A percentile compares a stretch with the other conserved stretches of the same genome.
Conservation (phyloP, 1,140 invertebrate species). For the Zelostemma sp. region DNA sequence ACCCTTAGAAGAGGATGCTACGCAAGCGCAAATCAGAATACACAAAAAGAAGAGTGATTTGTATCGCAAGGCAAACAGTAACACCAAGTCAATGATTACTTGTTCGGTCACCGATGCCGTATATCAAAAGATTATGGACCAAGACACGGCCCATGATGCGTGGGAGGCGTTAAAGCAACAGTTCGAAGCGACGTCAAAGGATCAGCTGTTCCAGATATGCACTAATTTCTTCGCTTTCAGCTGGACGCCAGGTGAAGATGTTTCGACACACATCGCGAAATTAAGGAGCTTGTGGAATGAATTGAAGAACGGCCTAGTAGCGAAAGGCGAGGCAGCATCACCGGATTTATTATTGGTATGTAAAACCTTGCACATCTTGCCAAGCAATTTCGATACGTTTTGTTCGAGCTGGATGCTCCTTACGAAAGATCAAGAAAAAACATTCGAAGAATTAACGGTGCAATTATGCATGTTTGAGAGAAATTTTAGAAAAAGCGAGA, state of each 20-base stretch:
- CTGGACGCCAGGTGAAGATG: constrained; percentile 50
- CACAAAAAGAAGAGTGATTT: constrained; percentile 38
- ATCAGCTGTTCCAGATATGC: constrained; percentile 54
- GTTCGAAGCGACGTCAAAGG: constrained; percentile 47
- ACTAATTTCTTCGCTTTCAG: constrained; percentile 53
- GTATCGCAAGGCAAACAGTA: constrained; percentile 45
- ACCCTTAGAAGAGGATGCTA: constrained; percentile 20
- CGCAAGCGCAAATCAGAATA: constrained; percentile 18
- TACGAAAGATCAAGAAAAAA: constrained; percentile 39
- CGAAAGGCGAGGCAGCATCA: constrained; percentile 27
- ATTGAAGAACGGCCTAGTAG: constrained; percentile 48
- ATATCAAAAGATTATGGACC: constrained; percentile 53
- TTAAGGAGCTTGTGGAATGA: constrained; percentile 53
- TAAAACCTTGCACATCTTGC: constrained; percentile 47
- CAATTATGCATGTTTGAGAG: constrained; percentile 43
- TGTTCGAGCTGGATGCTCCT: constrained; percentile 50
- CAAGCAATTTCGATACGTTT: constrained; percentile 42
- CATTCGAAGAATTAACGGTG: constrained; percentile 42
- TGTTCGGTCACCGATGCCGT: constrained; percentile 44
- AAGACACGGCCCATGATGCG: constrained; percentile 47
- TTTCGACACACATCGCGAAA: constrained; percentile 52
- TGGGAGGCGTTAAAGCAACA: constrained; percentile 47
- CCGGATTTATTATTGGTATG: constrained; percentile 48
- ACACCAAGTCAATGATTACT: constrained; percentile 42
- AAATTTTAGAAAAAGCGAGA: constrained; percentile 23